These are phyloP conservation scores for Macrostomum cliftonense DNA, from an alignment of 2,888 invertebrate species.

Conservation along the genomic window DNA sequence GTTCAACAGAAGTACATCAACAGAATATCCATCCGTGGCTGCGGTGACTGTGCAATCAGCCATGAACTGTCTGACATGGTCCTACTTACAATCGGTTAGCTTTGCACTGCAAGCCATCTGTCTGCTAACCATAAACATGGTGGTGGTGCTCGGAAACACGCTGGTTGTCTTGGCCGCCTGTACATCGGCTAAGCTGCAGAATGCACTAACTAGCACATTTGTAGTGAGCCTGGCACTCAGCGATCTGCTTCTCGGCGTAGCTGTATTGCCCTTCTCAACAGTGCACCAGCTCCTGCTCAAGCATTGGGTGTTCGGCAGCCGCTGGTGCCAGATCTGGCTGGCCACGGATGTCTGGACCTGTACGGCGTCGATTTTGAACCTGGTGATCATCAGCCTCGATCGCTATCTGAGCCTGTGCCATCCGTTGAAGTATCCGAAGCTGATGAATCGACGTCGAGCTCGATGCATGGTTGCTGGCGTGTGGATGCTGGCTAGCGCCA, in stretches of 20 bases:
- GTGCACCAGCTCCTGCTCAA: conserved; percentile 61
- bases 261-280: conserved; percentile 72
- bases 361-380: conserved; percentile 55
- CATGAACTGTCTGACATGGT: too few species aligned
- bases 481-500: conserved; percentile 83
- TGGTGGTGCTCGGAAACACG: conserved; percentile 74
- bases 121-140: conserved; percentile 52
- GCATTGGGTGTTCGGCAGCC: conserved; percentile 75
- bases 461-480: conserved; percentile 67
- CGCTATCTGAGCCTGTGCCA: conserved; percentile 80
- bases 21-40: too few species aligned
- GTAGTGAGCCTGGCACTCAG: conserved; percentile 88
- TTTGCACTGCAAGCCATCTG: conserved; percentile 8
- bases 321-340: conserved; percentile 89
- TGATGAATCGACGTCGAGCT: conserved; percentile 60
- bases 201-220: conserved; percentile 75
- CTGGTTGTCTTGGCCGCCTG: conserved; percentile 78
- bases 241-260: conserved; percentile 78
- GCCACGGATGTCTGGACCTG: conserved; percentile 59
- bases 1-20: too few species aligned
- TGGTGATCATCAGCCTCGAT: conserved; percentile 81
- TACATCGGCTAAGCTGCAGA: conserved; percentile 62
- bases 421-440: conserved; percentile 77
- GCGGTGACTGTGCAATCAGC: too few species aligned
- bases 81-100: too few species aligned